Evolutionary conservation across 1,140 invertebrate species (phyloP), one percentile per base, ranked within the genome.

Genomic region (Zophobas atratus): DNA sequence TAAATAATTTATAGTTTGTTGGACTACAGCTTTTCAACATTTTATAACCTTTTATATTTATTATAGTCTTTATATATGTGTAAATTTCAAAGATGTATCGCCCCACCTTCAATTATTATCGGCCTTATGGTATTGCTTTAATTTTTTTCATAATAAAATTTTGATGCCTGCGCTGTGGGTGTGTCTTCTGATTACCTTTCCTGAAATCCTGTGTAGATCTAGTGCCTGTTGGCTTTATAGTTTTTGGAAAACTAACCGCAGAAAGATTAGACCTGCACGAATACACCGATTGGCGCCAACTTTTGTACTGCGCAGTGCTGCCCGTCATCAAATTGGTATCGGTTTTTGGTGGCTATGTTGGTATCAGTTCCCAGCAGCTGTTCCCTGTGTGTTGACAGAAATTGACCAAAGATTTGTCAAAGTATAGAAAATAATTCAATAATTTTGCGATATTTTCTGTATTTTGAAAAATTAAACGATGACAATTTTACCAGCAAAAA

Each of bases 401-500:
- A 6, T 39, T 43, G 43, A 41, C 6, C n/a, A 56, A 57, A 75
- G 56, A 75, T 56, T 75, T 57, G 33, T 53, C 43, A 57, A 55
- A 56, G 39, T 75, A 75, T 75, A 71, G 70, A 41, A 71, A 73
- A 39, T 73, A 73, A 55, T 73, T 53, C 48, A 57, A 73, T 55
- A 53, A 57, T 55, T 55, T 75, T 75, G 38, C 67, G 36, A 63
- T 46, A 75, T 60, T 48, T 67, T 63, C 74, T 60, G 38, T 75
- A 60, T 35, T 46, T 75, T 60, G 55, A 72, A 53, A 70, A 53
- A 72, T 43, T 77, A 20, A 76, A 77, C 41, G 49, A 86, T 86
- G 85, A 86, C 85, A 56, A 86, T 86, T 80, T 80, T 86, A 74
- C 85, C 85, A 67, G 75, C 85, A 38, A 86, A 85, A 55, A 78